These are phyloP conservation scores for Eueides isabella DNA, from an alignment of 1,140 invertebrate species.

Conservation along the genomic window DNA sequence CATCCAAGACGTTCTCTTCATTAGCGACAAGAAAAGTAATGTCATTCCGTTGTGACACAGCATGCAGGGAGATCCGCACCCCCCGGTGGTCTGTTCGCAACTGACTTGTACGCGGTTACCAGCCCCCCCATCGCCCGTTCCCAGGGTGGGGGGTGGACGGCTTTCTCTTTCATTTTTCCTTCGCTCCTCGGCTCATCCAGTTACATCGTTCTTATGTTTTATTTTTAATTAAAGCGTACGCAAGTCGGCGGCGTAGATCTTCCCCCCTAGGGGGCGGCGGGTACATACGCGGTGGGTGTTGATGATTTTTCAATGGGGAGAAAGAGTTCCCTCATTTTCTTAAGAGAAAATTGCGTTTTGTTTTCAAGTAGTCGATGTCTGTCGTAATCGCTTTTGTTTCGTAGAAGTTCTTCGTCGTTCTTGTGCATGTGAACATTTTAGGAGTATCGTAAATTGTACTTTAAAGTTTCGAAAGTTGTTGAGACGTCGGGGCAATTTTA, in stretches of 20 bases:
- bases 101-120: constrained; percentile 72
- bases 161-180: constrained; percentile 83
- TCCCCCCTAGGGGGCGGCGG: constrained; percentile 60
- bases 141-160: constrained; percentile 66
- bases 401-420: constrained; percentile 66
- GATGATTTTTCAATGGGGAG: constrained; percentile 82
- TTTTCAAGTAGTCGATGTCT: constrained; percentile 82
- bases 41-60: constrained; percentile 75
- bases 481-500: constrained; percentile 55
- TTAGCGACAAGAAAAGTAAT: constrained; percentile 81
- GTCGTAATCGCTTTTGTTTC: constrained; percentile 82
- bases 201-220: constrained; percentile 82
- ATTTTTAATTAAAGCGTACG: constrained; percentile 83
- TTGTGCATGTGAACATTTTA: constrained; percentile 65
- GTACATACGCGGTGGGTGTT: constrained; percentile 80
- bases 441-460: constrained; percentile 66
- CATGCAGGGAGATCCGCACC: constrained; percentile 67
- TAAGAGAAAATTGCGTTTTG: constrained; percentile 82
- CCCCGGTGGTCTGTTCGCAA: constrained; percentile 69
- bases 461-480: constrained; percentile 67
- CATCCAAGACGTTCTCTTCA: constrained; percentile 77
- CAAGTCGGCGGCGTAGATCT: constrained; percentile 79
- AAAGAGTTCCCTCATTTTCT: constrained; percentile 83
- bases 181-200: constrained; percentile 81
- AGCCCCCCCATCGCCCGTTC: constrained; percentile 48